These are phyloP conservation scores for Syngnathus scovelli DNA, from an alignment of 2,113 vertebrate species.

Conservation along the genomic window DNA sequence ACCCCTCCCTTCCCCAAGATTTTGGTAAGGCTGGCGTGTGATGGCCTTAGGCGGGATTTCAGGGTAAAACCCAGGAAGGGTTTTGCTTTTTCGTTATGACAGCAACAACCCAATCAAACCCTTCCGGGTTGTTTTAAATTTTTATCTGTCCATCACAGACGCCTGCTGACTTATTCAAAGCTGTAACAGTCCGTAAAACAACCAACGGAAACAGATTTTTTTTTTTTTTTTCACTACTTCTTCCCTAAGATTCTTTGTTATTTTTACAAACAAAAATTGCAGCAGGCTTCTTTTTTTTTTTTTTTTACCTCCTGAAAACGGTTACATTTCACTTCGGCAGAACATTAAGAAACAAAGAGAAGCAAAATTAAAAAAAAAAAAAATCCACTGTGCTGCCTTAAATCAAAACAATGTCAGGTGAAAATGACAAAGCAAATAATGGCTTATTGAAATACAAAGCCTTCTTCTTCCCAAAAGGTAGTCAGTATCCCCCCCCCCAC, in stretches of 20 bases:
- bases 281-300: conserved; percentile 53
- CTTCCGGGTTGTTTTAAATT: conserved; percentile 27
- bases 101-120: conserved; percentile 36
- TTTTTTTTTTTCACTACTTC: conserved; percentile 19
- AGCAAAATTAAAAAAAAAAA: conserved; percentile 33
- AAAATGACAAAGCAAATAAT: conserved; percentile 56
- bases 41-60: conserved; percentile 55
- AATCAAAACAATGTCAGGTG: conserved; percentile 33
- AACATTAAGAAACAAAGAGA: conserved; percentile 70
- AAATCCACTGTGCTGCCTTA: conserved; percentile 51
- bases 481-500: conserved; percentile 3
- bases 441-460: conserved; percentile 55
- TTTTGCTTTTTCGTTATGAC: conserved; percentile 39
- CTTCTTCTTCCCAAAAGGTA: conserved; percentile 42
- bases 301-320: conserved; percentile 58
- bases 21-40: conserved; percentile 71
- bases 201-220: conserved; percentile 60
- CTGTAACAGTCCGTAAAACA: conserved; percentile 74
- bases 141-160: conserved; percentile 30
- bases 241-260: conserved; percentile 33
- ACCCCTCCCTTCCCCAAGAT: conserved; percentile 49
- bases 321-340: conserved; percentile 68
- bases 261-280: conserved; percentile 57
- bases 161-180: conserved; percentile 57
- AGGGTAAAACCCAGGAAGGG: conserved; percentile 50